phyloP scores from a whole-genome alignment of 2,888 invertebrate genomes.

The Mesochorus sp. region DNA sequence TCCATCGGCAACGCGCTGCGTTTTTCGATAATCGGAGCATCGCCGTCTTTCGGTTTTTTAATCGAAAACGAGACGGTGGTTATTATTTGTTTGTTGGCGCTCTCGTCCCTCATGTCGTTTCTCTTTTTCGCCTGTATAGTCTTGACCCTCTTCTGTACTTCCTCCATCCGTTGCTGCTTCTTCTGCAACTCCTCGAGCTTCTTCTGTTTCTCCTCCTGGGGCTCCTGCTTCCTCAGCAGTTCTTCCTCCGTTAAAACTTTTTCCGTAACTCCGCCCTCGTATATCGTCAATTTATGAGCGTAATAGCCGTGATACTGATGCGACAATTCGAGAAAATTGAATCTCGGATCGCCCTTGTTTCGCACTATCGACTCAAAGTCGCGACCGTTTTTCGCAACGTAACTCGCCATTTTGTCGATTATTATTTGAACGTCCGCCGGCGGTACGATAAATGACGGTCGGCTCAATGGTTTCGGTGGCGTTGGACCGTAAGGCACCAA shows the following conservation, averaged over 20 bases:
- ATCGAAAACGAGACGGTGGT: slow-evolving; percentile 92
- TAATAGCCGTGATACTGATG: slow-evolving; percentile 93
- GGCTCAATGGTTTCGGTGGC: slow-evolving; percentile 79
- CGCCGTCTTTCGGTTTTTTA: slow-evolving; percentile 90
- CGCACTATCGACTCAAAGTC: slow-evolving; percentile 95
- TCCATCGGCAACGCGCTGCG: slow-evolving; percentile 89
- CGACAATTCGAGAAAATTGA: slow-evolving; percentile 91
- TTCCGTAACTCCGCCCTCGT: slow-evolving; percentile 78
- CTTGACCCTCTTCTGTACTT: slow-evolving; percentile 79
- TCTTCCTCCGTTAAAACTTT: slow-evolving; percentile 79
- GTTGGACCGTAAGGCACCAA: slow-evolving; percentile 79
- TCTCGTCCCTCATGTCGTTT: slow-evolving; percentile 73
- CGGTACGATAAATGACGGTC: slow-evolving; percentile 85
- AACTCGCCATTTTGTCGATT: slow-evolving; percentile 98
- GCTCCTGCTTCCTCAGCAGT: slow-evolving; percentile 77
- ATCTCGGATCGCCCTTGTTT: slow-evolving; percentile 92
- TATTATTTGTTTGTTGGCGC: slow-evolving; percentile 71
- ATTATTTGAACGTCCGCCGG: slow-evolving; percentile 92
- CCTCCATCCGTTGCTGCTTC: slow-evolving; percentile 80
- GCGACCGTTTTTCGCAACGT: slow-evolving; percentile 97
- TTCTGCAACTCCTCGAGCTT: slow-evolving; percentile 78
- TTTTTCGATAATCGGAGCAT: slow-evolving; percentile 85
- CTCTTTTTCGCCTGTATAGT: slow-evolving; percentile 80
- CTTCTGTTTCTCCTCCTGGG: slow-evolving; percentile 78
- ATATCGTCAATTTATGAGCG: slow-evolving; percentile 85